Evolutionary conservation across 2,797 vertebrate species (phyloP), one percentile per base, ranked within the genome.

Genomic region (Galagoides demidoff): DNA sequence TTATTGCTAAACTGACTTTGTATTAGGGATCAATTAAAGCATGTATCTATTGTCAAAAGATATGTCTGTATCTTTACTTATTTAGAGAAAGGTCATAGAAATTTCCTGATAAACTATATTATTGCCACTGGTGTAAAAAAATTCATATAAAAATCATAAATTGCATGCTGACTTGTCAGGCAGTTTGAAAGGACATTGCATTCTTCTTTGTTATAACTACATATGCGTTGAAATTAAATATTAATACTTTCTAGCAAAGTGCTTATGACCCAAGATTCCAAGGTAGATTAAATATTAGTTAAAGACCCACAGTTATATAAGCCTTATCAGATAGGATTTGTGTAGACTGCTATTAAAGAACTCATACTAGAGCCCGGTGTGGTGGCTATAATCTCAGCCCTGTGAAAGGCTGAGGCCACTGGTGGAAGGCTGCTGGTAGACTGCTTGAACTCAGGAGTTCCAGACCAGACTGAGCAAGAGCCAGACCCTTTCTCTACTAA

Each of bases 81-180:
- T 85, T 94, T 76, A 90, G 43, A 94, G 19, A 94, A 96, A 91
- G 34, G 29, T 89, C n/a, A 85, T 25, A 52, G 61, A 68, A 52
- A 89, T 91, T 55, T 95, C 76, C 55, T 87, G 71, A 68, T 68
- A 78, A 74, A 39, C 20, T 76, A 45, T 20, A 86, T 66, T 86
- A 83, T 23, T 74, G 57, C 17, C 20, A 61, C 0, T 0, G 6
- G 19, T 85, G n/a, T 95, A 68, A 94, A 85, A 88, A 89, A 93
- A 59, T 45, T 90, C 52, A 52, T 23, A 61, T 59, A 88, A 85
- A 96, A 92, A 74, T 61, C 0, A 85, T 89, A 86, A 93, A 70
- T 13, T 64, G 61, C 52, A 82, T 37, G 19, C 20, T 90, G 77
- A 92, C 23, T 96, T 94, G 31, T 37, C 73, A 89, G 61, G 34